Conservation (phyloP, 2,888 invertebrate species). For the Agrochola lota region DNA sequence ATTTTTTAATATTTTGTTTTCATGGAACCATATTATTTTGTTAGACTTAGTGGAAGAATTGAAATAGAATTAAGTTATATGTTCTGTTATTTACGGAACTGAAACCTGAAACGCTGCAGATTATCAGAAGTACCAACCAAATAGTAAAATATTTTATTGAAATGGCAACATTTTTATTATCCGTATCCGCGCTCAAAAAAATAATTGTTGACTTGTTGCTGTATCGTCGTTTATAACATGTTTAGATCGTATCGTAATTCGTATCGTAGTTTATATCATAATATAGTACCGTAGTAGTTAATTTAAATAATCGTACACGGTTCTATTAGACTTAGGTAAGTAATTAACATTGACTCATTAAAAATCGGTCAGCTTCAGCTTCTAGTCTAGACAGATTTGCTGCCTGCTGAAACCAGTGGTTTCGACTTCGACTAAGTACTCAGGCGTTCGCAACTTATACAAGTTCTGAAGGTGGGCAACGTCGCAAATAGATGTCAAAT, state of each 20-base stretch:
- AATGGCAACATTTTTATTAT: background rate
- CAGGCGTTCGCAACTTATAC: too few species aligned
- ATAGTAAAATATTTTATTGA: background rate
- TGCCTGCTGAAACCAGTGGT: background rate
- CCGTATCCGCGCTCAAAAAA: background rate
- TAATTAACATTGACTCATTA: background rate
- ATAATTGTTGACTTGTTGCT: too few species aligned
- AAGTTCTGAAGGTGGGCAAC: too few species aligned
- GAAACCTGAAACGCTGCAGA: slow-evolving; percentile 13
- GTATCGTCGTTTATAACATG: too few species aligned
- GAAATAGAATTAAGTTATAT: background rate
- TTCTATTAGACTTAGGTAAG: background rate
- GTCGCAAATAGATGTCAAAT: too few species aligned
- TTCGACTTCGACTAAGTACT: too few species aligned
- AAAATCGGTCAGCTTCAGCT: background rate
- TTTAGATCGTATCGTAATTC: too few species aligned
- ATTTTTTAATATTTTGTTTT: background rate
- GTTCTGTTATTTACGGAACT: background rate
- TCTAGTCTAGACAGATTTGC: background rate
- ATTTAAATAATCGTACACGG: background rate
- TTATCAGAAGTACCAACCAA: slow-evolving; percentile 10
- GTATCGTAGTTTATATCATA: background rate
- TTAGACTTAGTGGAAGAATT: background rate
- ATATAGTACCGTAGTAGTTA: too few species aligned
- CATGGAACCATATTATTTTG: background rate